Conservation (phyloP, 2,888 invertebrate species). For the Tineola bisselliella region DNA sequence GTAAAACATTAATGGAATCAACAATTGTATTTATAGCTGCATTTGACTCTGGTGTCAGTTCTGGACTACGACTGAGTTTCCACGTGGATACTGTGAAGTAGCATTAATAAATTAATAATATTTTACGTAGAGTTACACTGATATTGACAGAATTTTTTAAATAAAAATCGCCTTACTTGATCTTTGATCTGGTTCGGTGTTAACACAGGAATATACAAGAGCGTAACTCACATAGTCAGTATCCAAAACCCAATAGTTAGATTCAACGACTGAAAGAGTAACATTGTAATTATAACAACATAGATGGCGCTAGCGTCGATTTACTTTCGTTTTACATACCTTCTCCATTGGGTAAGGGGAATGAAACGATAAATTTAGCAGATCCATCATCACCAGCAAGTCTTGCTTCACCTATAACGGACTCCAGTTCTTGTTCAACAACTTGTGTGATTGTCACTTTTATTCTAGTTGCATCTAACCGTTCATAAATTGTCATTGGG, state of each 20-base stretch:
- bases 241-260: conserved; percentile 53
- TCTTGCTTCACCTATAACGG: conserved; percentile 34
- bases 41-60: conserved; percentile 22
- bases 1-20: conserved; percentile 31
- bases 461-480: conserved; percentile 26
- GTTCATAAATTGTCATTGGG: conserved; percentile 33
- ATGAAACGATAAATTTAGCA: conserved; percentile 40
- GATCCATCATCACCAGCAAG: conserved; percentile 28
- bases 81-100: conserved; percentile 37
- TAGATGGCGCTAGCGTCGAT: not conserved
- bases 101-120: conserved; percentile 5
- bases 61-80: conserved; percentile 37
- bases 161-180: conserved; percentile 17
- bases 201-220: conserved; percentile 31
- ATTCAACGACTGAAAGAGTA: conserved; percentile 14
- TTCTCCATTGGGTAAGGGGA: conserved; percentile 21
- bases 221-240: conserved; percentile 68
- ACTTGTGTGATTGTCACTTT: conserved; percentile 44
- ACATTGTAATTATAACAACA: not conserved
- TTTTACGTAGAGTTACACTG: not conserved
- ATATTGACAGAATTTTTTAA: too few relatives aligned
- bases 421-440: conserved; percentile 31
- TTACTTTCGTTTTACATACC: not conserved
- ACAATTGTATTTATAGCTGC: conserved; percentile 28
- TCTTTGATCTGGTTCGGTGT: conserved; percentile 16